Base-by-base conservation (phyloP, 1,140 invertebrate species). In the Melitaea cinxia region DNA sequence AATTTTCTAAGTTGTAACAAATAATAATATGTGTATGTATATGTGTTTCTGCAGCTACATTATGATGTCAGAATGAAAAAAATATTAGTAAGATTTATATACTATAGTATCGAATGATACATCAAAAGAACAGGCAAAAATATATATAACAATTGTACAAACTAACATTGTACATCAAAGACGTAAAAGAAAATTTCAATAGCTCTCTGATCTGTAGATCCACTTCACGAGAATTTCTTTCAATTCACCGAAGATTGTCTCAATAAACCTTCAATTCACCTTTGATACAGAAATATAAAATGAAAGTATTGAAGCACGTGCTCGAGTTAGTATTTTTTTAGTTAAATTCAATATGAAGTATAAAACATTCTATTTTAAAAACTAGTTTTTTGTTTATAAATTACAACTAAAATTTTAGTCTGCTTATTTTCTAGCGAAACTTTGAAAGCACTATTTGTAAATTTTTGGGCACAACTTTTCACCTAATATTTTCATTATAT, bases 281-380 rank as follows among this genome's bases (percentile, higher is more conserved):
- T 42, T 42, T 42, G 15, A 17, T 42, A n/a, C 3, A 42, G 37
- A 42, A 42, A 42, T 42, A 42, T 37, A 42, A 42, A 42, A n/a
- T 42, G 15, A 42, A 42, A n/a, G 14, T 14, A 39, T 14, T n/a
- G 7, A 17, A 42, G 35, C 5, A n/a, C 37, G 37, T 17, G 14
- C 14, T 42, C n/a, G 4, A 42, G 14, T 42, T 42, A n/a, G n/a
- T 37, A n/a, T 37, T 37, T 3, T 37, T 14, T 37, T 37, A 37
- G 35, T 37, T n/a, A n/a, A 37, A 14, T 37, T 37, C 35, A 37
- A 12, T 26, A 6, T 26, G 6, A 26, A 26, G 6, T 2, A 7
- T 4, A 28, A 28, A 28, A 28, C 26, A n/a, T n/a, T n/a, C n/a
- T n/a, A n/a, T n/a, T n/a, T n/a, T n/a, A n/a, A n/a, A n/a, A n/a